These are phyloP conservation scores for Rhabdophis nuchalis DNA, from an alignment of 2,797 vertebrate species.

Conservation along the genomic window DNA sequence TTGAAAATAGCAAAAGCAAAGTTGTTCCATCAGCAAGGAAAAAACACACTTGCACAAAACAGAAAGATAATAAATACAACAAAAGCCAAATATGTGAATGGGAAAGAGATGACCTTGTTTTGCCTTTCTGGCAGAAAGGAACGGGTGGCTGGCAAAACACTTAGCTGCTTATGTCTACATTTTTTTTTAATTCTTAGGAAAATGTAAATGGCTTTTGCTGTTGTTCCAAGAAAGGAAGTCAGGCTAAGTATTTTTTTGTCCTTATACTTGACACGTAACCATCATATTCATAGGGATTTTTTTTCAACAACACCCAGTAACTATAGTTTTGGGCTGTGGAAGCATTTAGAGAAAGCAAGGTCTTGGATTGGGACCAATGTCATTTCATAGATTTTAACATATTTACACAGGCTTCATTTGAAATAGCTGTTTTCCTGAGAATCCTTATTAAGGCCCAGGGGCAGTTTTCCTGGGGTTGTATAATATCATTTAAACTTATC, in stretches of 20 bases:
- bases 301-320: background rate
- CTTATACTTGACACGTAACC: background rate
- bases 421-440: background rate
- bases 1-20: background rate
- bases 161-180: background rate
- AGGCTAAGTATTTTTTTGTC: background rate
- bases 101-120: background rate
- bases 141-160: background rate
- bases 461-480: background rate
- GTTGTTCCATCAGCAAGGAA: background rate
- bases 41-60: background rate
- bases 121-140: background rate
- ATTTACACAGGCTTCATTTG: background rate
- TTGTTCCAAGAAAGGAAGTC: conserved; percentile 18
- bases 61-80: background rate
- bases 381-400: background rate
- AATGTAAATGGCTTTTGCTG: background rate
- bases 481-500: background rate
- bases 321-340: background rate
- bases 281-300: background rate
- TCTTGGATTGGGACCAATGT: background rate
- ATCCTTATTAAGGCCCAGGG: background rate
- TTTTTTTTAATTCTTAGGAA: background rate
- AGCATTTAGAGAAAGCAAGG: background rate
- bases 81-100: background rate